Evolutionary conservation across 92 coral and sea anemone species (phyloP), one percentile per base, ranked within the genome.

Genomic region (Virgularia gustaviana): DNA sequence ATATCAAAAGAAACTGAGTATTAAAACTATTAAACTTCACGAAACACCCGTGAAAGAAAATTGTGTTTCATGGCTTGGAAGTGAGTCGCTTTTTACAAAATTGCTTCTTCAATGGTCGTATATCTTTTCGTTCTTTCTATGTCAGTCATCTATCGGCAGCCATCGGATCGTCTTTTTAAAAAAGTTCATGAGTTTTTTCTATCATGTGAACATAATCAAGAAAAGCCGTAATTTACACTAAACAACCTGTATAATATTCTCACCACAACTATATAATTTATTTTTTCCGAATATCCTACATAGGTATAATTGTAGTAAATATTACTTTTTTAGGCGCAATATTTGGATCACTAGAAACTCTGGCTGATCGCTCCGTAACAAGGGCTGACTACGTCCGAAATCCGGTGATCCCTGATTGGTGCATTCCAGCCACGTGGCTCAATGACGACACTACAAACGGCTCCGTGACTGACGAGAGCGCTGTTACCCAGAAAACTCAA

Each of bases 41-140:
- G 87, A 85, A 39, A 82, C 94, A 24, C 95, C 96, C 28, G 94
- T 94, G 22, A 86, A 77, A 39, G 82, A 94, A 2, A 94, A 94
- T 82, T 89, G 90, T 30, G 67, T 96, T 0, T 89, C 99, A 24
- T 94, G 99, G 99, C 85, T 94, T 15, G 99, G 99, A 84, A 91
- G 99, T 94, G 68, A 64, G 73, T 76, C n/a, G n/a, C n/a, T n/a
- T n/a, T n/a, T n/a, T n/a, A n/a, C n/a, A n/a, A n/a, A n/a, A n/a
- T n/a, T n/a, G n/a, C n/a, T n/a, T n/a, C n/a, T n/a, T n/a, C n/a
- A n/a, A n/a, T n/a, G n/a, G n/a, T n/a, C n/a, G n/a, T n/a, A n/a
- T n/a, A n/a, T n/a, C n/a, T n/a, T n/a, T n/a, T n/a, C n/a, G n/a
- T n/a, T n/a, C n/a, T n/a, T n/a, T n/a, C n/a, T n/a, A n/a, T n/a